Evolutionary conservation across 2,113 vertebrate species (phyloP).

Genomic region (Mustela lutreola): DNA sequence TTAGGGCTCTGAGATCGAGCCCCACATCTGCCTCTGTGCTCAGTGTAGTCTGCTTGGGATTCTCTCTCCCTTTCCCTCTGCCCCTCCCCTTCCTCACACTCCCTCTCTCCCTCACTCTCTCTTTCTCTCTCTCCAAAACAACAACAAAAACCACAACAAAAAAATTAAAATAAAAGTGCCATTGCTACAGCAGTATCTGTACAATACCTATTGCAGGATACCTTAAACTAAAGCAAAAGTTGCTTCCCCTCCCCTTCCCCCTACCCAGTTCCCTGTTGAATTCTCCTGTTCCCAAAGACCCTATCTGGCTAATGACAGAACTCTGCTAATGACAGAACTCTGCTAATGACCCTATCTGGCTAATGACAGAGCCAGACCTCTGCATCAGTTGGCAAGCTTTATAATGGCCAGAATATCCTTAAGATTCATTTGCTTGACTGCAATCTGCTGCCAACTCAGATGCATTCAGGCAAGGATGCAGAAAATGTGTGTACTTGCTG

Average conservation of each 20-base stretch:
- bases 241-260: neutral
- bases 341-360: neutral
- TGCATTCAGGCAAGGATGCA: neutral
- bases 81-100: neutral
- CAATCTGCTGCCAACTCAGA: neutral
- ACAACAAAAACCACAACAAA: too few relatives aligned
- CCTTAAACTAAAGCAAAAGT: neutral
- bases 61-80: neutral
- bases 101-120: neutral
- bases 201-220: neutral
- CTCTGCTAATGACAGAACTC: neutral
- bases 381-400: neutral
- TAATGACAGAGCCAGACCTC: neutral
- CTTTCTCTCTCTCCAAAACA: neutral
- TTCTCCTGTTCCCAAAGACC: neutral
- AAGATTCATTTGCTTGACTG: neutral
- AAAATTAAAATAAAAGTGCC: neutral
- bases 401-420: neutral
- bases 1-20: neutral
- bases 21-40: neutral
- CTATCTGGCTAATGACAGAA: neutral
- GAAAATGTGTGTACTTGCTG: neutral
- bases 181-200: neutral
- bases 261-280: neutral
- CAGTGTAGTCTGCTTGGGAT: neutral